Evolutionary conservation across 2,113 vertebrate genomes (phyloP).

Genomic region (Mirza zaza): DNA sequence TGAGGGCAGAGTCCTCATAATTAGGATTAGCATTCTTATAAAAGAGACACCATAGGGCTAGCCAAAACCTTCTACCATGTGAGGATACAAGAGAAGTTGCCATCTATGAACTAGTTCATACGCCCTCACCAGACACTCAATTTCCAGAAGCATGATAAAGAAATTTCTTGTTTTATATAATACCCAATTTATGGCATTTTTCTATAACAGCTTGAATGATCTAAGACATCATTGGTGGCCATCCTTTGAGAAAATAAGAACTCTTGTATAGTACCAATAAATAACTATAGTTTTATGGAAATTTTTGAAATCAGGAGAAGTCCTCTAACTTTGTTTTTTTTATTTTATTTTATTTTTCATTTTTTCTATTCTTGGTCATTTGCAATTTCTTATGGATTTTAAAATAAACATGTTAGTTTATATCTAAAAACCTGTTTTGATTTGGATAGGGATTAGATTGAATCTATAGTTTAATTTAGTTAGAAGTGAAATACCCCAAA

Average conservation of each 20-base stretch:
- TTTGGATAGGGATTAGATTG: no score
- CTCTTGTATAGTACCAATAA: not conserved
- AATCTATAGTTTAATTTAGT: no score
- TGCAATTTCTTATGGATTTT: no score
- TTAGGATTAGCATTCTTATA: not conserved
- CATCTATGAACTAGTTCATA: not conserved
- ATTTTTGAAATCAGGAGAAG: no score
- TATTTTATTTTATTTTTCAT: no score
- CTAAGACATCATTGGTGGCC: not conserved
- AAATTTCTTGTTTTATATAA: not conserved
- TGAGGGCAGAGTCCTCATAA: not conserved
- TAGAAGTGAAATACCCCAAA: no score
- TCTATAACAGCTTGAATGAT: not conserved
- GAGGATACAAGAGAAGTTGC: not conserved
- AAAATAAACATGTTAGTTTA: no score
- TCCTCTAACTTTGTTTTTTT: no score
- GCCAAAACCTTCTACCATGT: not conserved
- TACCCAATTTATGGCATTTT: not conserved
- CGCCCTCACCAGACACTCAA: not conserved
- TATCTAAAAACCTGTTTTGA: no score
- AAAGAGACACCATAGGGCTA: not conserved
- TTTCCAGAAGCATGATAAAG: not conserved
- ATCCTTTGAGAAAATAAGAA: not conserved
- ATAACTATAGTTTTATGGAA: no score
- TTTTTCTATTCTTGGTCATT: no score